phyloP scores from a whole-genome alignment of 2,797 vertebrate genomes.

The Poecile montanus region DNA sequence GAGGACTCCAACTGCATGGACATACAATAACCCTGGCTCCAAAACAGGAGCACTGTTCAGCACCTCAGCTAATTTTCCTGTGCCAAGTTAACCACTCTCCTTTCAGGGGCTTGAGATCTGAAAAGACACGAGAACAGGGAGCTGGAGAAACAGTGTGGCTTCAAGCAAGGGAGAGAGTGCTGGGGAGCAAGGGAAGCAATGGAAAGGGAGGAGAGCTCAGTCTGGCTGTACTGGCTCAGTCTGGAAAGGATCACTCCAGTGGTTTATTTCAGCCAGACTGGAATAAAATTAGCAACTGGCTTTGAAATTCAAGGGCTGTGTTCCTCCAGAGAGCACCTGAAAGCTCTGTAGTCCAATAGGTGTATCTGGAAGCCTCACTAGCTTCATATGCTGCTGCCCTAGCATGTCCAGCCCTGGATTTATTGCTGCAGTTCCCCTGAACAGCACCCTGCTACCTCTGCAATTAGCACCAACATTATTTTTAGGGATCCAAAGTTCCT shows the following conservation, averaged over 20 bases:
- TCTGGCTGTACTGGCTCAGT: background rate
- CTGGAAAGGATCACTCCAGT: background rate
- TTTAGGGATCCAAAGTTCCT: background rate
- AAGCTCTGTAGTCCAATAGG: background rate
- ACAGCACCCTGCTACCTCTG: background rate
- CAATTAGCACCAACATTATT: background rate
- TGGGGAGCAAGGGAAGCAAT: background rate
- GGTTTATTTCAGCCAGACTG: background rate
- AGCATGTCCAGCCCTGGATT: background rate
- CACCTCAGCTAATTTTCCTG: background rate
- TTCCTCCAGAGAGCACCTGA: background rate
- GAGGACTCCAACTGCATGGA: background rate
- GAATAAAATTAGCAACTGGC: background rate
- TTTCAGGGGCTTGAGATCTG: background rate
- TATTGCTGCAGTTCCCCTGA: background rate
- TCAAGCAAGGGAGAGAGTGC: background rate
- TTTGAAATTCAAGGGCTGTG: background rate
- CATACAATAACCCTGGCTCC: background rate
- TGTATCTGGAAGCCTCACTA: background rate
- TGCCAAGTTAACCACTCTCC: background rate
- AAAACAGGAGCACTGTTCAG: background rate
- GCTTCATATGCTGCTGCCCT: background rate
- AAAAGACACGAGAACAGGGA: background rate
- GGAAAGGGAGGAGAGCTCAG: background rate
- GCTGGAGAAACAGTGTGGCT: background rate